These are phyloP conservation scores for Octomys mimax DNA, from an alignment of 2,797 vertebrate species.

Conservation along the genomic window DNA sequence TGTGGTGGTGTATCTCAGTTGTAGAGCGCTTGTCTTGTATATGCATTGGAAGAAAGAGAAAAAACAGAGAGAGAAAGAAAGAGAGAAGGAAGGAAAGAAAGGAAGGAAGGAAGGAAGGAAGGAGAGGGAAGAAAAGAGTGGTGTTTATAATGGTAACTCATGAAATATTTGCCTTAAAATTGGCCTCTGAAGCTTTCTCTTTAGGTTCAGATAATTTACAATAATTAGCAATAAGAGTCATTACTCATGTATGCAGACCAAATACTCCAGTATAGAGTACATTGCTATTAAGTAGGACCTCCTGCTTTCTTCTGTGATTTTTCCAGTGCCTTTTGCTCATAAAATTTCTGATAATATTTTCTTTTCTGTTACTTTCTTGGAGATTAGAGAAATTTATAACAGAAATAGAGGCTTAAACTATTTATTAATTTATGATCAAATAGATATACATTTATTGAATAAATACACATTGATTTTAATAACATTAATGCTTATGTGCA, in stretches of 20 bases:
- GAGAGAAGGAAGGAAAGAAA: background rate
- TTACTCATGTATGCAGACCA: background rate
- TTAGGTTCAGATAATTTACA: background rate
- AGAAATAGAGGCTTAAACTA: background rate
- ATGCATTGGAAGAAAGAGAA: background rate
- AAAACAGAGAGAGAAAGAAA: no score
- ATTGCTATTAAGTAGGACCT: background rate
- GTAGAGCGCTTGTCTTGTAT: background rate
- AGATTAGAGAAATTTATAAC: background rate
- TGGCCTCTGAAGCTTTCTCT: background rate
- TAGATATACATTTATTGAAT: background rate
- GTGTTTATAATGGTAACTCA: background rate
- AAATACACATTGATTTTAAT: constrained; percentile 15
- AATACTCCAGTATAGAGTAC: background rate
- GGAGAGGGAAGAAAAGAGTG: no score
- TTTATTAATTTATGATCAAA: background rate
- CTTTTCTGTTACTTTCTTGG: background rate
- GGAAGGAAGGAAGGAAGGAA: no score
- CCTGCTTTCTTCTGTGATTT: background rate
- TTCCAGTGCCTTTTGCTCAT: background rate
- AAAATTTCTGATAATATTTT: background rate
- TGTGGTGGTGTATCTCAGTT: background rate
- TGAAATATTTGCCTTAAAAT: background rate
- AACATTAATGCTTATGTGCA: background rate
- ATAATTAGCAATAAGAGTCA: background rate